Percentiles rank a stretch among this genome's conserved stretches.
Evolutionary conservation across 2,888 invertebrate genomes (phyloP).

Genomic region (Tiliacea aurago): DNA sequence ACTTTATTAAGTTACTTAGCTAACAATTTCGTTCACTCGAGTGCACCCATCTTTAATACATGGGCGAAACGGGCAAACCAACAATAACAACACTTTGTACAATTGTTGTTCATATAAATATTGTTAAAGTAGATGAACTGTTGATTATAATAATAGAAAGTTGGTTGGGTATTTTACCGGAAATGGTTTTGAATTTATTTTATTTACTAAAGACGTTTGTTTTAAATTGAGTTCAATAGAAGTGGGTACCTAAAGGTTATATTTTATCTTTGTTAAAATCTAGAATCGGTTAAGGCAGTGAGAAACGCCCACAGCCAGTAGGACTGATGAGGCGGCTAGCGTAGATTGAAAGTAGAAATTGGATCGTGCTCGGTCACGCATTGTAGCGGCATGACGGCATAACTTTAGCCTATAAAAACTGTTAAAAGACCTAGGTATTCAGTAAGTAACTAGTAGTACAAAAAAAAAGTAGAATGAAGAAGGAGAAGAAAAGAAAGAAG

Average conservation of each 20-base stretch:
- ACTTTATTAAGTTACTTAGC: slow-evolving; percentile 13
- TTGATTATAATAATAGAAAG: slow-evolving; percentile 14
- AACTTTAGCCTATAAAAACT: background rate
- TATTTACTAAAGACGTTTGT: slow-evolving; percentile 1
- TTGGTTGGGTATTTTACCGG: background rate
- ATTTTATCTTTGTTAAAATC: slow-evolving; percentile 24
- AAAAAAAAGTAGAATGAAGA: background rate
- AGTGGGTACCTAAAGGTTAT: background rate
- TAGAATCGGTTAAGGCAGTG: slow-evolving; percentile 8
- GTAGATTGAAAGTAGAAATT: slow-evolving; percentile 34
- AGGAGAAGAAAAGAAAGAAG: too few species aligned
- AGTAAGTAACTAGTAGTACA: background rate
- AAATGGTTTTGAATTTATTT: slow-evolving; percentile 21
- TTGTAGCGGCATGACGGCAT: background rate
- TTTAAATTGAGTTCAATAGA: background rate
- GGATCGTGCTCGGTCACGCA: slow-evolving; percentile 33
- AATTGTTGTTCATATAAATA: slow-evolving; percentile 32
- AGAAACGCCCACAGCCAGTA: slow-evolving; percentile 18
- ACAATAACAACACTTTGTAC: slow-evolving; percentile 35
- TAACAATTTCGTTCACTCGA: slow-evolving; percentile 9
- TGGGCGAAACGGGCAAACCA: slow-evolving; percentile 4
- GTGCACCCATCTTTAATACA: slow-evolving; percentile 15
- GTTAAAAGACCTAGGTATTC: background rate
- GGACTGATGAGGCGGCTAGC: background rate
- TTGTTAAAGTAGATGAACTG: slow-evolving; percentile 24